Percentiles rank a stretch among this genome's conserved stretches.
These are phyloP conservation scores for Ptyas mucosa DNA, from an alignment of 2,113 vertebrate species.

Conservation along the genomic window DNA sequence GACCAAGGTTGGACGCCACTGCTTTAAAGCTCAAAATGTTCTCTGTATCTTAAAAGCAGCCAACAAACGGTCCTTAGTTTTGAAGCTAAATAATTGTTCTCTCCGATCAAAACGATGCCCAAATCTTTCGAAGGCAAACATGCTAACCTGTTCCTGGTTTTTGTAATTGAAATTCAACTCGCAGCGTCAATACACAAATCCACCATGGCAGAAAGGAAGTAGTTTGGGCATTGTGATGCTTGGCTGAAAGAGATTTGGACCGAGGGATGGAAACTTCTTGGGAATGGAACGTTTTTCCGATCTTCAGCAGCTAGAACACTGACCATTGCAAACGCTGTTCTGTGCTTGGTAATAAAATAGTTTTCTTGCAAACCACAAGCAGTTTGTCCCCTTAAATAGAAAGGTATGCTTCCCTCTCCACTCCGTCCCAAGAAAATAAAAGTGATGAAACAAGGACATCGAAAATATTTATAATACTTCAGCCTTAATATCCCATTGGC, in stretches of 20 bases:
- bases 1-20: background rate
- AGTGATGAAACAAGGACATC: background rate
- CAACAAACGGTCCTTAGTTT: background rate
- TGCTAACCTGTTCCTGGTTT: background rate
- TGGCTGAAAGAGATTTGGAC: background rate
- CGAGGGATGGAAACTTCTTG: background rate
- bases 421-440: background rate
- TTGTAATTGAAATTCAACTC: background rate
- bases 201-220: background rate
- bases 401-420: background rate
- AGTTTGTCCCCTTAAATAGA: background rate
- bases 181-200: background rate
- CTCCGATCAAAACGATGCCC: background rate
- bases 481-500: background rate
- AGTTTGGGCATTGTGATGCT: background rate
- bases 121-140: background rate
- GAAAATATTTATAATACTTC: background rate
- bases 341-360: constrained; percentile 2
- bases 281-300: constrained; percentile 25
- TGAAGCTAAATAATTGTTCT: background rate
- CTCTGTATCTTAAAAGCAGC: background rate
- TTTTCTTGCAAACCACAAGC: constrained; percentile 15
- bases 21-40: background rate
- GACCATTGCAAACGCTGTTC: constrained; percentile 22
- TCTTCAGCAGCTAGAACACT: background rate